Conservation (phyloP, 2,113 vertebrate species). For the Solenodon paradoxus region DNA sequence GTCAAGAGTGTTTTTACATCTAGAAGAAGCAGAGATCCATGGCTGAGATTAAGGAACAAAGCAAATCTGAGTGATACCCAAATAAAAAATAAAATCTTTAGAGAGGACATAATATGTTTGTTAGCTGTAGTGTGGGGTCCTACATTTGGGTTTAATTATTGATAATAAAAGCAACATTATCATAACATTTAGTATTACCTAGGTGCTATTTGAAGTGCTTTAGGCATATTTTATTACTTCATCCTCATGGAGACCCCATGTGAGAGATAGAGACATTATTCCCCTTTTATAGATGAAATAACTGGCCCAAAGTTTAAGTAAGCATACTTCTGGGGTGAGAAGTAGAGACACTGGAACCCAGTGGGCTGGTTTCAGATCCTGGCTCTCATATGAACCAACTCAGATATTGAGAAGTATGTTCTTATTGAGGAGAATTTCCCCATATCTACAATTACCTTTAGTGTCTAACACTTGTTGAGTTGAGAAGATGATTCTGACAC, state of each 20-base stretch:
- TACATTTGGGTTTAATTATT: neutral
- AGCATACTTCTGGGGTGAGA: neutral
- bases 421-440: neutral
- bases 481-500: conserved; percentile 6
- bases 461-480: neutral
- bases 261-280: neutral
- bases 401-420: neutral
- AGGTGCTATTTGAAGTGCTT: neutral
- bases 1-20: conserved; percentile 25
- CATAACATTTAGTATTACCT: neutral
- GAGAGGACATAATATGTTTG: neutral
- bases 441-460: neutral
- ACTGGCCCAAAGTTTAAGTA: neutral
- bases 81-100: neutral
- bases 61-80: neutral
- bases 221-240: neutral
- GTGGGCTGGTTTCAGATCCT: neutral
- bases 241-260: neutral
- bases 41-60: neutral
- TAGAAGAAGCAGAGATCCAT: conserved; percentile 22
- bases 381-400: neutral
- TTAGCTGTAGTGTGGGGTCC: neutral
- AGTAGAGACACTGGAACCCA: neutral
- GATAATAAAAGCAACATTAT: neutral
- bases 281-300: neutral